Evolutionary conservation across 2,113 vertebrate genomes (phyloP).

Genomic region (Onychorhynchus coronatus): DNA sequence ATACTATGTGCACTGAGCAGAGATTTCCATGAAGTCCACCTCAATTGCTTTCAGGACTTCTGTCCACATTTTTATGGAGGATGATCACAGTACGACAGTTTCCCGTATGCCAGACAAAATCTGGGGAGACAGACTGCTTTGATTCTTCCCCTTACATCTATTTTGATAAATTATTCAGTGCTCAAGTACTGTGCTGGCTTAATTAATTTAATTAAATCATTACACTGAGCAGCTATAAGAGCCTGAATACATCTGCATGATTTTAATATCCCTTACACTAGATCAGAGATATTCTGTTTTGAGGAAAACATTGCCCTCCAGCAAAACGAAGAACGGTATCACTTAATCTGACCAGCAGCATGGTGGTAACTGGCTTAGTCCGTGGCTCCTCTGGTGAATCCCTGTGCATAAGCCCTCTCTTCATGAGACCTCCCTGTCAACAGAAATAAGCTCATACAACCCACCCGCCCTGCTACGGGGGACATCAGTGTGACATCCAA

Average conservation of each 20-base stretch:
- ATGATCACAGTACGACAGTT: neutral
- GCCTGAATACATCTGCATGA: slow-evolving; percentile 36
- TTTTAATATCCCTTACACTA: neutral
- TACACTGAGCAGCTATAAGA: slow-evolving; percentile 25
- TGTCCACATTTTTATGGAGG: neutral
- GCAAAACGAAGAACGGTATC: neutral
- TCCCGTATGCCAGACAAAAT: neutral
- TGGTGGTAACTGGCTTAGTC: neutral
- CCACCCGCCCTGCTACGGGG: neutral
- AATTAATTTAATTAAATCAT: slow-evolving; percentile 63
- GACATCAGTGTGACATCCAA: neutral
- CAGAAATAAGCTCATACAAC: neutral
- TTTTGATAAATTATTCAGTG: slow-evolving; percentile 55
- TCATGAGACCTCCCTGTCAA: neutral
- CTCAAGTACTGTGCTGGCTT: slow-evolving; percentile 34
- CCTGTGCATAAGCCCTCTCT: neutral
- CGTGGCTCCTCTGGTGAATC: neutral
- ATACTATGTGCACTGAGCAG: neutral
- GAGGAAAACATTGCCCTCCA: slow-evolving; percentile 20
- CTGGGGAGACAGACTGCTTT: neutral
- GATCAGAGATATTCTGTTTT: slow-evolving; percentile 1
- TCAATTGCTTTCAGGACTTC: neutral
- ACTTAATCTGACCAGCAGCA: neutral
- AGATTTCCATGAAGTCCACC: neutral
- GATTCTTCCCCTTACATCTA: slow-evolving; percentile 11